These are phyloP conservation scores for Agrotis exclamationis DNA, from an alignment of 2,888 invertebrate species.

Conservation along the genomic window DNA sequence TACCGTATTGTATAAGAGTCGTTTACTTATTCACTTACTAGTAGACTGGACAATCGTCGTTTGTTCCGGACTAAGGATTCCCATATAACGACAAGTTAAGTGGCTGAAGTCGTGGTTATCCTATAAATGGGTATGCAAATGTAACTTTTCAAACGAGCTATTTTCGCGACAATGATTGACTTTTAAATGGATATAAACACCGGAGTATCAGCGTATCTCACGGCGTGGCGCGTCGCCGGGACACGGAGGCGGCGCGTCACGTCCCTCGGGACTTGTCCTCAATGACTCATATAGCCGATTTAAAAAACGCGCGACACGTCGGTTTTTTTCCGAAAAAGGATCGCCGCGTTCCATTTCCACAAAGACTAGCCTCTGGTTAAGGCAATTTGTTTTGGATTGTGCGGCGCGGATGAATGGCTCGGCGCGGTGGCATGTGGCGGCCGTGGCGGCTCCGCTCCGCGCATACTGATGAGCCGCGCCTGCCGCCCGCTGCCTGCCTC, in stretches of 20 bases:
- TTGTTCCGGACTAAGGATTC: conserved; percentile 71
- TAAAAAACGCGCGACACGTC: conserved; percentile 73
- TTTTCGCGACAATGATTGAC: conserved; percentile 85
- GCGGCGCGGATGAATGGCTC: conserved; percentile 81
- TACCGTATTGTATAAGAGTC: conserved; percentile 62
- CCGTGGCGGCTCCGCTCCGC: conserved; percentile 64
- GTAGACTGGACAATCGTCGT: conserved; percentile 71
- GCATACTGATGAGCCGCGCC: conserved; percentile 82
- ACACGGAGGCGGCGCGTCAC: conserved; percentile 63
- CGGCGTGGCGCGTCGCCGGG: conserved; percentile 59
- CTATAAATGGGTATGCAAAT: conserved; percentile 83
- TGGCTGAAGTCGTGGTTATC: conserved; percentile 78
- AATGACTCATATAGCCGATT: conserved; percentile 78
- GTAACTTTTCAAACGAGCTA: conserved; percentile 76
- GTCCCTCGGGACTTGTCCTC: conserved; percentile 69
- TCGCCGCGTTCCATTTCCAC: conserved; percentile 75
- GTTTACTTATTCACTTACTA: conserved; percentile 63
- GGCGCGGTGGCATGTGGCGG: conserved; percentile 70
- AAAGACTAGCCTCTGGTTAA: conserved; percentile 77
- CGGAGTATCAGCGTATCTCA: conserved; percentile 74
- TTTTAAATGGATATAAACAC: conserved; percentile 83
- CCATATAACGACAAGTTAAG: conserved; percentile 81
- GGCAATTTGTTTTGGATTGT: conserved; percentile 85
- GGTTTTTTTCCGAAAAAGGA: conserved; percentile 76
- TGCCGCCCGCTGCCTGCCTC: conserved; percentile 53